Conservation (phyloP, 2,797 vertebrate species). For the Tarsius wallacei region DNA sequence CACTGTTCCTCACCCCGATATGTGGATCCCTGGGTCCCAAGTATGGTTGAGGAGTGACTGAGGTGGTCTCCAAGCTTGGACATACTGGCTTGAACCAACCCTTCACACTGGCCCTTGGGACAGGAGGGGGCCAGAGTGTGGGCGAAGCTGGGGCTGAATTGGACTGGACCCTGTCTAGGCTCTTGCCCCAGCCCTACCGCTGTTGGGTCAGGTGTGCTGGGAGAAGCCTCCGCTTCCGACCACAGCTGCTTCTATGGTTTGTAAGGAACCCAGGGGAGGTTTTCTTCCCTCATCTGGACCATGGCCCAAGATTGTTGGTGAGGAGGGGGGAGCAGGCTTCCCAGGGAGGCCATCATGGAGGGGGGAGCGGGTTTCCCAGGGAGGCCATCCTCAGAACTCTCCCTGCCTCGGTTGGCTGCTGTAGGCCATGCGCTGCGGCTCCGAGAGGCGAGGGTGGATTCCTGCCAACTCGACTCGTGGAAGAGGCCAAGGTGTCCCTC, state of each 20-base stretch:
- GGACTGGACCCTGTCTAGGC: background rate
- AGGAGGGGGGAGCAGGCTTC: too few species aligned
- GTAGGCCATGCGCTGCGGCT: too few species aligned
- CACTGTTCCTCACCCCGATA: background rate
- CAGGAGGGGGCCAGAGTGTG: background rate
- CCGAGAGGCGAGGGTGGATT: too few species aligned
- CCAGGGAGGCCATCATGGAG: too few species aligned
- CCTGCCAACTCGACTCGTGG: too few species aligned
- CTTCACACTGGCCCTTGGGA: background rate
- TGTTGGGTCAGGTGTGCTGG: conserved; percentile 6
- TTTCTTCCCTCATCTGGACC: conserved; percentile 39
- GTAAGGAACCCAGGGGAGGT: background rate
- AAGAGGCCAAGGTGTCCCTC: conserved; percentile 46
- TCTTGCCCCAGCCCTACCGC: background rate
- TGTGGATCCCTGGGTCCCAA: background rate
- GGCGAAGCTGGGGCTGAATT: background rate
- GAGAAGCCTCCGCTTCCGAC: conserved; percentile 25
- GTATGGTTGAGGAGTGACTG: background rate
- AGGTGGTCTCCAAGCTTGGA: background rate
- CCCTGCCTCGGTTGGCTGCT: too few species aligned
- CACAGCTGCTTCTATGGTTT: background rate
- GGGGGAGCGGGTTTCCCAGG: too few species aligned
- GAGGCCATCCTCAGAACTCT: too few species aligned
- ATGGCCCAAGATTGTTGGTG: too few species aligned
- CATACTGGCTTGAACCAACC: background rate